Conservation (phyloP, 2,888 invertebrate species). For the Eupithecia abbreviata region DNA sequence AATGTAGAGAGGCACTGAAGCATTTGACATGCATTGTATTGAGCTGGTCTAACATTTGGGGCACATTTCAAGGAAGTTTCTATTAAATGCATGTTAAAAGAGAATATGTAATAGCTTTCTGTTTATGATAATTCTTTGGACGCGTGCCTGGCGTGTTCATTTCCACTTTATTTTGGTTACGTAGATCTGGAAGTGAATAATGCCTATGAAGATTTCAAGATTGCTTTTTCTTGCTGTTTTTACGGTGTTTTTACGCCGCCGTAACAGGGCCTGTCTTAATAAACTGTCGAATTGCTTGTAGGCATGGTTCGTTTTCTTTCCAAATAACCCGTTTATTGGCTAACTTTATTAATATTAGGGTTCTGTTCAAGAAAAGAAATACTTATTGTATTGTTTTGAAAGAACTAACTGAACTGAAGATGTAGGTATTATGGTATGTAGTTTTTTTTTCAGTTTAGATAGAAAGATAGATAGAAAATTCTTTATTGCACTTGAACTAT, state of each 20-base stretch:
- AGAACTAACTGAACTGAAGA: no score
- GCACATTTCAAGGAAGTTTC: background rate
- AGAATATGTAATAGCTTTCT: background rate
- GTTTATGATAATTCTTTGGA: background rate
- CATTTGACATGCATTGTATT: slow-evolving; percentile 4
- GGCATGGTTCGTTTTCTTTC: slow-evolving; percentile 2
- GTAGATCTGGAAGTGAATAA: background rate
- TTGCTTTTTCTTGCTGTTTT: slow-evolving; percentile 6
- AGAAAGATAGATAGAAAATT: no score
- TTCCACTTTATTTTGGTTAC: background rate
- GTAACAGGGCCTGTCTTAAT: background rate
- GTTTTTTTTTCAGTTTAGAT: no score
- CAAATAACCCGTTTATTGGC: slow-evolving; percentile 3
- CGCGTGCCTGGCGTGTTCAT: background rate
- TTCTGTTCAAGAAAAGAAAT: background rate
- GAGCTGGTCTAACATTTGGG: slow-evolving; percentile 1
- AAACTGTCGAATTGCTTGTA: background rate
- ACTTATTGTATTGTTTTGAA: no score
- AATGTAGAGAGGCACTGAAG: slow-evolving; percentile 1
- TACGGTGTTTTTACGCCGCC: slow-evolving; percentile 10
- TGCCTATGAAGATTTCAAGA: background rate
- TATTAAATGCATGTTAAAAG: background rate
- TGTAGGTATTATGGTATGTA: no score
- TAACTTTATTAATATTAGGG: background rate
- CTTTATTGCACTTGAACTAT: no score